phyloP scores from a whole-genome alignment of 2,797 vertebrate species.

The Eleutherodactylus coqui region DNA sequence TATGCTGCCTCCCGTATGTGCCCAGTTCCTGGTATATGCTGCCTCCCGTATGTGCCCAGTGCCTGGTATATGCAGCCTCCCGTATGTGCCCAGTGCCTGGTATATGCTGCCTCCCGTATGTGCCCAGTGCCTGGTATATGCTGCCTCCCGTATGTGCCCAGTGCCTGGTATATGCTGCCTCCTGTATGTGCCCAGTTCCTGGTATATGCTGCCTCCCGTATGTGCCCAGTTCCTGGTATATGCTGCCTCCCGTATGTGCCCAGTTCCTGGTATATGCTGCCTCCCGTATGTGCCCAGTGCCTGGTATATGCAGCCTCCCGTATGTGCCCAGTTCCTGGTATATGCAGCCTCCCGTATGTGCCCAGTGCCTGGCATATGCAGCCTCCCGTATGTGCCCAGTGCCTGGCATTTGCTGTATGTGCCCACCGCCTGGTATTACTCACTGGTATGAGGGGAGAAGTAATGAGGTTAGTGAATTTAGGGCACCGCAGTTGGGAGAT shows the following conservation, averaged over 20 bases:
- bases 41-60: no score
- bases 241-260: not conserved
- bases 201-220: not conserved
- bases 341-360: no score
- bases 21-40: no score
- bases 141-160: no score
- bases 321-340: not conserved
- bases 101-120: no score
- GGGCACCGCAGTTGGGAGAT: conserved; percentile 16
- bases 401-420: not conserved
- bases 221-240: no score
- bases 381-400: no score
- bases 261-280: not conserved
- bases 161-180: not conserved
- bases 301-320: not conserved
- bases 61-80: no score
- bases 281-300: not conserved
- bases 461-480: conserved; percentile 31
- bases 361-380: no score
- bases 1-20: no score
- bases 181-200: not conserved
- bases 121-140: no score
- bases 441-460: not conserved
- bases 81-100: no score
- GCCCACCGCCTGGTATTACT: not conserved